Evolutionary conservation across 2,113 vertebrate species (phyloP).

Genomic region (Grammomys surdaster): DNA sequence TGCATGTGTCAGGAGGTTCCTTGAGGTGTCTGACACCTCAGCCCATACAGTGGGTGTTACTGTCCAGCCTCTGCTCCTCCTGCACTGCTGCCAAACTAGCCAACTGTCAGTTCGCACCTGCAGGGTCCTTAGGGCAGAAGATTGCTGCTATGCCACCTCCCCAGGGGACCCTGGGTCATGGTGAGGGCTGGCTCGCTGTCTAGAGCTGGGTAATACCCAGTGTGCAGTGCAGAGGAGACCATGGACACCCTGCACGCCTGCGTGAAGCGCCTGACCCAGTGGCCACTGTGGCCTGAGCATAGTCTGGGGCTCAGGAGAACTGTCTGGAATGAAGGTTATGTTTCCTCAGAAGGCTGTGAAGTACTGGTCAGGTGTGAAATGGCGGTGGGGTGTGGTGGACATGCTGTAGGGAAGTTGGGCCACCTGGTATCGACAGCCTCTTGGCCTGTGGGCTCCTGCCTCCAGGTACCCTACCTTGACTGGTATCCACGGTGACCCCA

Average conservation of each 20-base stretch:
- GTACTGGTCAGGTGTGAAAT: background rate
- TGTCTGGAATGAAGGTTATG: fast-evolving
- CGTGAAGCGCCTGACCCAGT: fast-evolving
- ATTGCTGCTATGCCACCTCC: background rate
- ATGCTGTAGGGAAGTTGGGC: background rate
- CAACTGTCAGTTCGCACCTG: background rate
- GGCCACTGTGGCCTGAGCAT: background rate
- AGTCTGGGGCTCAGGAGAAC: background rate
- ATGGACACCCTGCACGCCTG: too few species aligned
- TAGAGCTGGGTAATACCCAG: background rate
- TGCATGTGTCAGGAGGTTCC: background rate
- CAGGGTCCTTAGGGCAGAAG: background rate
- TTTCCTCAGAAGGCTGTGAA: background rate
- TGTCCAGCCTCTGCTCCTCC: background rate
- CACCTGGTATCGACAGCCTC: background rate
- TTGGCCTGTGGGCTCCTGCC: background rate
- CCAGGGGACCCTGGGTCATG: background rate
- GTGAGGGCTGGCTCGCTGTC: background rate
- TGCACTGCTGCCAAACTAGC: background rate
- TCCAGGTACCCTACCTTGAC: too few species aligned
- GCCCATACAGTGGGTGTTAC: too few species aligned
- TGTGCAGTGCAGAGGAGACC: background rate
- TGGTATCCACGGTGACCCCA: background rate
- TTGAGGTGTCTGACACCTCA: background rate
- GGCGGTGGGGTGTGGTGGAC: background rate